phyloP scores from a whole-genome alignment of 1,140 invertebrate species.

The Venturia canescens region DNA sequence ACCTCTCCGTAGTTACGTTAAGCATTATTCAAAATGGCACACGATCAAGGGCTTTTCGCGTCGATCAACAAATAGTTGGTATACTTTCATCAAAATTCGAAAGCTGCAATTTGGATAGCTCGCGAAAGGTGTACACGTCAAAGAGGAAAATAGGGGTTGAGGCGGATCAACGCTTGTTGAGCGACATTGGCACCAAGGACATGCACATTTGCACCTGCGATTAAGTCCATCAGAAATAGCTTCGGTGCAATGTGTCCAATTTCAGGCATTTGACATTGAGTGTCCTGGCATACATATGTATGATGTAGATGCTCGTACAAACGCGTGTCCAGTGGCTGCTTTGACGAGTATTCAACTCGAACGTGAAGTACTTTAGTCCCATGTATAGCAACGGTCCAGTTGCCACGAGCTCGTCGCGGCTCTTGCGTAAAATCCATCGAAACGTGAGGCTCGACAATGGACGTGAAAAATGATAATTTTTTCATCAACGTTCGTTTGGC shows the following conservation, averaged over 20 bases:
- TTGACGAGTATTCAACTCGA: background rate
- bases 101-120: background rate
- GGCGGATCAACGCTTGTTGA: background rate
- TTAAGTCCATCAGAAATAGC: background rate
- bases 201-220: constrained; percentile 1
- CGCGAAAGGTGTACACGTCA: background rate
- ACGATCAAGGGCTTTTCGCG: background rate
- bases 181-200: background rate
- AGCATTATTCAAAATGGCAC: background rate
- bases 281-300: background rate
- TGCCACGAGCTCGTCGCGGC: background rate
- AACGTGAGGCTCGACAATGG: background rate
- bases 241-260: constrained; percentile 2
- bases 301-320: background rate
- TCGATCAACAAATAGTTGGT: background rate
- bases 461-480: background rate
- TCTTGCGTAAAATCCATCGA: background rate
- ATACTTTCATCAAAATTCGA: background rate
- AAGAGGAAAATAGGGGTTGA: background rate
- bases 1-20: background rate
- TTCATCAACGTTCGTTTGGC: too few species aligned
- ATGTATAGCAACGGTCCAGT: background rate
- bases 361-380: background rate
- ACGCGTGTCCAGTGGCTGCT: background rate
- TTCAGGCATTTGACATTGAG: background rate